A percentile compares a stretch with the other conserved stretches of the same genome.
Evolutionary conservation across 2,797 vertebrate species (phyloP).

Genomic region (Nannoperca australis): DNA sequence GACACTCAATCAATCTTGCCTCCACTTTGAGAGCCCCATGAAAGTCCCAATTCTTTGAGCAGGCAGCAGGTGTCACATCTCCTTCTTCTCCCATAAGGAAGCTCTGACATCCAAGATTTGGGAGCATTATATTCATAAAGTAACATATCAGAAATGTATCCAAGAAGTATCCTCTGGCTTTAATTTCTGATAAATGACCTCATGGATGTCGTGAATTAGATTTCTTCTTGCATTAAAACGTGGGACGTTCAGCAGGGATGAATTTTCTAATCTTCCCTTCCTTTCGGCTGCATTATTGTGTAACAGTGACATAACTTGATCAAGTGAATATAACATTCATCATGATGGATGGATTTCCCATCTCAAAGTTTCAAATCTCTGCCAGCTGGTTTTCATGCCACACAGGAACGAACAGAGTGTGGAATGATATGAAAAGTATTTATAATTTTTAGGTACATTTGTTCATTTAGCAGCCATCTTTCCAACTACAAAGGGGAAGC

Average conservation of each 20-base stretch:
- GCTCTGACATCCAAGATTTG: not conserved
- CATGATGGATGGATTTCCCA: not conserved
- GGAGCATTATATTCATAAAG: not conserved
- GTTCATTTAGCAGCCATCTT: not conserved
- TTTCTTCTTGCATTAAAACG: not conserved
- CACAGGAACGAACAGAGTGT: not conserved
- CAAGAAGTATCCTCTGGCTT: not conserved
- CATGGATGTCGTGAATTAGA: not conserved
- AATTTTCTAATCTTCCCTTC: not conserved
- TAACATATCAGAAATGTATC: not conserved
- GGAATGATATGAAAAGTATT: not conserved
- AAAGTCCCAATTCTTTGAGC: not conserved
- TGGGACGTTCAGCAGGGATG: not conserved
- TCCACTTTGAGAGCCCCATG: not conserved
- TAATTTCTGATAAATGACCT: not conserved
- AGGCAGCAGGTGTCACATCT: not conserved
- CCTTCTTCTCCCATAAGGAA: not conserved
- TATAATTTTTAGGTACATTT: not conserved
- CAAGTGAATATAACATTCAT: not conserved
- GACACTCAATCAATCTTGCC: not conserved
- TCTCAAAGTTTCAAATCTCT: constrained; percentile 3
- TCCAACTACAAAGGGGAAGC: constrained; percentile 1
- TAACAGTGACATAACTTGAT: not conserved
- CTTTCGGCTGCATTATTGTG: constrained; percentile 6
- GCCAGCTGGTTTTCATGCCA: constrained; percentile 1